Percentiles rank a stretch among this genome's conserved stretches.
These are phyloP conservation scores for Buphagus erythrorhynchus DNA, from an alignment of 2,797 vertebrate genomes.

Conservation along the genomic window DNA sequence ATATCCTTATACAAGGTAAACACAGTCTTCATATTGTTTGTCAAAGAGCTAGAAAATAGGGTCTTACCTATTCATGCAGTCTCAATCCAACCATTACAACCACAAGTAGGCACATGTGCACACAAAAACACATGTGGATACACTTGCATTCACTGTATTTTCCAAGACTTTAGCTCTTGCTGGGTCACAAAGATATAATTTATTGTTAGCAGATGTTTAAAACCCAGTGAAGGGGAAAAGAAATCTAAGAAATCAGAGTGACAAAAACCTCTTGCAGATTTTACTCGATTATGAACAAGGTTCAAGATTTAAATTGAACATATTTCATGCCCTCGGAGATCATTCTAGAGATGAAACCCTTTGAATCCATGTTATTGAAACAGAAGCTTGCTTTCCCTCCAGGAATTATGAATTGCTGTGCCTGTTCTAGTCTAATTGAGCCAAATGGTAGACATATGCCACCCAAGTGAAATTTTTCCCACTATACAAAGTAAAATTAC, in stretches of 20 bases:
- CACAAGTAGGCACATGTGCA: accelerated
- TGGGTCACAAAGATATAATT: not conserved
- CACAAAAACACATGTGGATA: accelerated
- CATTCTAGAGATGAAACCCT: conserved; percentile 31
- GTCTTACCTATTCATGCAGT: not conserved
- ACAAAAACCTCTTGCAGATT: not conserved
- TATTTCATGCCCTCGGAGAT: conserved; percentile 34
- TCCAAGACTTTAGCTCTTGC: not conserved
- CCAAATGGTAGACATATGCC: conserved; percentile 21
- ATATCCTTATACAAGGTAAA: not conserved
- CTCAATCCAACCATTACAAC: not conserved
- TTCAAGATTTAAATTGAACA: conserved; percentile 53
- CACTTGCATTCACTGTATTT: not conserved
- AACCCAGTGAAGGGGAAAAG: not conserved
- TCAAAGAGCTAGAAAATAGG: not conserved
- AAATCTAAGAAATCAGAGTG: not conserved
- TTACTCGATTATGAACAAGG: conserved; percentile 36
- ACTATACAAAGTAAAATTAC: not conserved
- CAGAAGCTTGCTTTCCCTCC: conserved; percentile 19
- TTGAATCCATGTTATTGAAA: conserved; percentile 15
- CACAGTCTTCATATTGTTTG: accelerated
- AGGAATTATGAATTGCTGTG: conserved; percentile 34
- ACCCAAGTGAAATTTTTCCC: conserved; percentile 21
- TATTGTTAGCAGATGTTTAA: not conserved
- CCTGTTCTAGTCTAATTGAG: conserved; percentile 6